Evolutionary conservation across 2,888 invertebrate species (phyloP), one percentile per base, ranked within the genome.

Genomic region (Malachius bipustulatus): DNA sequence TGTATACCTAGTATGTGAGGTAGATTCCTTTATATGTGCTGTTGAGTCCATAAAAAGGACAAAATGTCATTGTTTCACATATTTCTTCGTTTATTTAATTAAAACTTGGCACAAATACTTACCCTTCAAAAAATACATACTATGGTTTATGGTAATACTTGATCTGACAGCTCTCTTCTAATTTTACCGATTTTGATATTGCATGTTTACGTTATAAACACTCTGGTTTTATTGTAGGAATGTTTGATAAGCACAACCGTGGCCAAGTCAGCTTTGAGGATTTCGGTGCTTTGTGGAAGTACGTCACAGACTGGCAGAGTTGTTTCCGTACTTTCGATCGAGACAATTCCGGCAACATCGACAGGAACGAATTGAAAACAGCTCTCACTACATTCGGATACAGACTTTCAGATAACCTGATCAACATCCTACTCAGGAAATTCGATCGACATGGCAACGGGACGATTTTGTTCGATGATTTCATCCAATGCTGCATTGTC

Each of bases 291-390:
- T 65, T 98, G 1, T 98, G 97, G 97, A 91, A 93, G 59, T 98
- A 96, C 62, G 88, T 98, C 0, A 89, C 87, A 4, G 96, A 97
- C 54, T 98, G 97, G 97, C 91, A 96, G 57, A 82, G 77, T 53
- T 93, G 91, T 58, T 98, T 98, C 62, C 75, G 85, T 28, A 81
- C 85, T 1, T 97, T 93, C 58, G 98, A 98, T 59, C 68, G 81
- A 28, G 96, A 98, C 56, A 84, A 79, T 55, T 85, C 85, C 2
- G 85, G 97, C 14, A 87, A 87, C 52, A 97, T 98, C 47, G 94
- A 96, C 63, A 77, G 73, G 48, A 64, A 74, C 35, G 97, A 98
- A 64, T 62, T 98, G n/a, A 82, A 82, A 62, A 82, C 77, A 43
- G 97, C 97, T 0, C 67, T 98, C 1, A 78, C 77, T 2, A 77